Percentiles rank a stretch among this genome's conserved stretches.
Conservation (phyloP, 2,888 invertebrate species). For the Ethmia dodecea region DNA sequence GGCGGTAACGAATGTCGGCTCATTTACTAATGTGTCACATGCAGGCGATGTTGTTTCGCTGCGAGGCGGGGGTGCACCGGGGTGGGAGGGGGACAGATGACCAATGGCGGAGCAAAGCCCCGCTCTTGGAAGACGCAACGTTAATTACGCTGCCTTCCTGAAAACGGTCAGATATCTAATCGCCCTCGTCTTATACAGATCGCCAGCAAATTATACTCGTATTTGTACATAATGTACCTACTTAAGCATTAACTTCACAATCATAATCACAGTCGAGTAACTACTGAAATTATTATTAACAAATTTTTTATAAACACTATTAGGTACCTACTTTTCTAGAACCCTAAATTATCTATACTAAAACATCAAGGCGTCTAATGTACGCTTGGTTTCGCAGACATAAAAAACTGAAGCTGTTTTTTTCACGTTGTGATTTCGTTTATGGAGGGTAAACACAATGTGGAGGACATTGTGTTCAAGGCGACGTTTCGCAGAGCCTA, state of each 20-base stretch:
- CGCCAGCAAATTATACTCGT: background rate
- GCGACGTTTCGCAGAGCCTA: conserved; percentile 6
- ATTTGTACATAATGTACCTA: background rate
- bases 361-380: background rate
- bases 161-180: conserved; percentile 22
- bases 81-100: conserved; percentile 40
- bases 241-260: background rate
- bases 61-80: conserved; percentile 16
- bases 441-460: conserved; percentile 30
- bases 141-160: conserved; percentile 50
- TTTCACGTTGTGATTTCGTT: conserved; percentile 20
- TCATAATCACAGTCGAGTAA: no score
- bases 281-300: no score
- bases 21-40: conserved; percentile 79
- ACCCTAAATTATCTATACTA: no score
- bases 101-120: conserved; percentile 54
- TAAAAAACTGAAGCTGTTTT: conserved; percentile 9
- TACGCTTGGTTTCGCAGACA: background rate
- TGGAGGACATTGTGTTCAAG: conserved; percentile 9
- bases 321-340: no score
- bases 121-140: conserved; percentile 49
- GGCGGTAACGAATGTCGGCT: conserved; percentile 74
- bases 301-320: no score
- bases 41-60: conserved; percentile 74
- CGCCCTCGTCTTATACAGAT: conserved; percentile 5